Conservation (phyloP, 1,140 invertebrate species). For the Melitaea cinxia region DNA sequence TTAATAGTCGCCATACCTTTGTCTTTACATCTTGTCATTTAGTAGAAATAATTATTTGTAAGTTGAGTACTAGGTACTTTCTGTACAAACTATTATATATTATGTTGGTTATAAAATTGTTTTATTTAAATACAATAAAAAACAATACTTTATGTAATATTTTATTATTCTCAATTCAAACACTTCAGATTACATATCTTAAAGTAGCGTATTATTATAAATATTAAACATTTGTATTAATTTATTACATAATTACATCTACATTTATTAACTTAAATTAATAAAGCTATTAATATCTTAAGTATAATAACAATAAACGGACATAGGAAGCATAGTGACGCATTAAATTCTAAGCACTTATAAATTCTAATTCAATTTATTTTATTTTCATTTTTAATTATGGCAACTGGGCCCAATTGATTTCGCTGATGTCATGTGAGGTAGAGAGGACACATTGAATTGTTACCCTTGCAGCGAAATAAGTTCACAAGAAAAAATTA, state of each 20-base stretch:
- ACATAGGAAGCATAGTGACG: no score
- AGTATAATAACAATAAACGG: neutral
- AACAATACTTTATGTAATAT: slow-evolving; percentile 1
- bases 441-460: no score
- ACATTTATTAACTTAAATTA: neutral
- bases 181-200: neutral
- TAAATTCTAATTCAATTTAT: no score
- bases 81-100: slow-evolving; percentile 76
- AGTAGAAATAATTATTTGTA: slow-evolving; percentile 40
- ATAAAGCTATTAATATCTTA: neutral
- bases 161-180: slow-evolving; percentile 4
- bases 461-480: no score
- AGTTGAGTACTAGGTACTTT: slow-evolving; percentile 57
- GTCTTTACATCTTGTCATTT: slow-evolving; percentile 42
- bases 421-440: no score
- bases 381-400: no score
- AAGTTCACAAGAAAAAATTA: no score
- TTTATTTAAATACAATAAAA: slow-evolving; percentile 41
- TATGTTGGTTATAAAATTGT: slow-evolving; percentile 61
- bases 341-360: no score
- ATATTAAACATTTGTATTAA: neutral
- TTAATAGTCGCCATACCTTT: slow-evolving; percentile 8
- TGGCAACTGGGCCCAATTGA: no score
- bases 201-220: neutral
- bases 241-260: neutral